Conservation (phyloP, 2,888 invertebrate genomes). For the Thymelicus lineola region DNA sequence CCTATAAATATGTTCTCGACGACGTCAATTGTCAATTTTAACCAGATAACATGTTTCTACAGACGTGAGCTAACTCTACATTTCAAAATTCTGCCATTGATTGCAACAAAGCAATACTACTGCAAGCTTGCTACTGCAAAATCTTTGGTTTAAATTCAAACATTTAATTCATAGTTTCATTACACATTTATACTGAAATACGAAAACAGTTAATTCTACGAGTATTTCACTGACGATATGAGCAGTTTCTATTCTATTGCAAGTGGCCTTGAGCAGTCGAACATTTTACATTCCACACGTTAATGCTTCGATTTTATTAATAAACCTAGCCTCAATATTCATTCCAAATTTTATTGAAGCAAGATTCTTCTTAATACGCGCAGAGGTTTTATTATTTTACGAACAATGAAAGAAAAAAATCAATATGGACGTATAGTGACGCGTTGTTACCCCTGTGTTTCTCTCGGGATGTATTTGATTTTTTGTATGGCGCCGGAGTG, state of each 20-base stretch:
- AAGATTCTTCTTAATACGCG: conserved; percentile 75
- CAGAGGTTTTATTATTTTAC: conserved; percentile 79
- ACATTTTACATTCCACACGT: conserved; percentile 84
- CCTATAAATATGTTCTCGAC: background rate
- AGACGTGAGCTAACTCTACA: background rate
- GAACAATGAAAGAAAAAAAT: conserved; percentile 83
- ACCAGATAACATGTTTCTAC: conserved; percentile 4
- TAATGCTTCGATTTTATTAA: conserved; percentile 82
- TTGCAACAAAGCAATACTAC: conserved; percentile 18
- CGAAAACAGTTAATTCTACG: conserved; percentile 73
- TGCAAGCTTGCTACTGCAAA: conserved; percentile 20
- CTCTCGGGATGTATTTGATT: conserved; percentile 84
- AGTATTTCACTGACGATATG: conserved; percentile 80
- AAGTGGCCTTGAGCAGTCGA: conserved; percentile 81
- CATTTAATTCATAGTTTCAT: conserved; percentile 34
- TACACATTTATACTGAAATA: conserved; percentile 32
- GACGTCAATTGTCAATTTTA: background rate
- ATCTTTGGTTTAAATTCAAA: conserved; percentile 21
- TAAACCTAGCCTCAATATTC: conserved; percentile 79
- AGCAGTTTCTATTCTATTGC: conserved; percentile 78
- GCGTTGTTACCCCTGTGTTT: conserved; percentile 85
- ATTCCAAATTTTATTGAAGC: conserved; percentile 75
- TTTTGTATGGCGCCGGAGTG: conserved; percentile 82
- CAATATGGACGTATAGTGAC: conserved; percentile 81
- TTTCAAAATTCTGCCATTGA: conserved; percentile 25